Evolutionary conservation across 1,140 invertebrate species (phyloP), one percentile per base, ranked within the genome.

Genomic region (Drosophila bifasciata): DNA sequence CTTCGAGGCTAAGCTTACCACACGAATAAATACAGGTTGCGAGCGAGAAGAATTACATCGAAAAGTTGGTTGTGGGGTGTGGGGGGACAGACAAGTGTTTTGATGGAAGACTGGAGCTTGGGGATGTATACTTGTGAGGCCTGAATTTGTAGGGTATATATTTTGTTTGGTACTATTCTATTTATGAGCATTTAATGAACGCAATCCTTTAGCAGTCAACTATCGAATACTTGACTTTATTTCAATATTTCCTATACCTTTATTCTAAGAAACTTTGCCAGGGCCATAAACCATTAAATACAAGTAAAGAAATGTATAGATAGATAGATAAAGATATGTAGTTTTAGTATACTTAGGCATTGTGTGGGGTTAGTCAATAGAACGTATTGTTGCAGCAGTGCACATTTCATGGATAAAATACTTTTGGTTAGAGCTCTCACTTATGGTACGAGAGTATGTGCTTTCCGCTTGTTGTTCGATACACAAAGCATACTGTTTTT

Each of bases 11-110:
- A 66, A 76, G 71, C 76, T 84, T 80, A 80, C 81, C 80, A 83
- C 66, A 68, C 83, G 79, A 88, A 88, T 44, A 74, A 71, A 52
- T 60, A 84, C 84, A 89, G 84, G 83, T 76, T 76, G 83, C 84
- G 83, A 88, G 83, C 76, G 71, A 89, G 83, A 88, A 88, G 83
- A 88, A 89, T 89, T 46, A 83, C 83, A 88, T 62, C 83, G 83
- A 88, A 88, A 88, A 89, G 53, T 43, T 58, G 32, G 19, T 1
- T 50, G 21, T 49, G 19, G 28, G 28, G 17, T 11, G 17, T 11
- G 11, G 28, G 17, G 15, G 13, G 21, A 19, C 23, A 16, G 40
- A 23, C 48, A 56, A 7, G 16, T 28, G 61, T 49, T 36, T 48
- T 9, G 83, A 88, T 88, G 83, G 83, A 88, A 88, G 84, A 88